Conservation (phyloP, 1,140 invertebrate species). For the Saccostrea echinata region DNA sequence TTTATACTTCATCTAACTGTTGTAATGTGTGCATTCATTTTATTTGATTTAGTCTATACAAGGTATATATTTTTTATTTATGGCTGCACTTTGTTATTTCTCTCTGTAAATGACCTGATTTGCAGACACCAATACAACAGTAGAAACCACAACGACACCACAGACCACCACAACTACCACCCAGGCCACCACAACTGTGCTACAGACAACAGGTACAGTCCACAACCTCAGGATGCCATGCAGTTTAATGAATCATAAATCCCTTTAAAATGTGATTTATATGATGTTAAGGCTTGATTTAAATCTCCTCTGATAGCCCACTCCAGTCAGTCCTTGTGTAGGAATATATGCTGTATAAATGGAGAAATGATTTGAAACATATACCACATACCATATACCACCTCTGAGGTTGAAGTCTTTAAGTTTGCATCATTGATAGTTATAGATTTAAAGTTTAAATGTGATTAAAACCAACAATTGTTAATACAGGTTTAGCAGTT, state of each 20-base stretch:
- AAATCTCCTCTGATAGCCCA: no score
- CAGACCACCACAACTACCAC: neutral
- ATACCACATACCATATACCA: no score
- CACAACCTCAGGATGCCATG: conserved; percentile 27
- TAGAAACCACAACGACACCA: neutral
- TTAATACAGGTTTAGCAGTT: conserved; percentile 20
- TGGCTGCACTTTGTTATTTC: neutral
- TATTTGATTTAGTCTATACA: neutral
- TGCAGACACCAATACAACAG: conserved; percentile 10
- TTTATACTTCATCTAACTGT: neutral
- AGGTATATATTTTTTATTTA: neutral
- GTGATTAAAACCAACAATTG: conserved; percentile 4
- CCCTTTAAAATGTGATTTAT: no score
- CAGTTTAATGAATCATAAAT: no score
- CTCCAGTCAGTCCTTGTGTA: no score
- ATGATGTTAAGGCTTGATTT: no score
- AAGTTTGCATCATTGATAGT: no score
- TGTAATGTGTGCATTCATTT: neutral
- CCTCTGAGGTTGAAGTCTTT: no score
- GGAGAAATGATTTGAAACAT: no score
- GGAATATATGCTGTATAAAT: no score
- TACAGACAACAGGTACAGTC: conserved; percentile 21
- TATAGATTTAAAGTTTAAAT: no score
- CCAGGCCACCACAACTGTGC: neutral
- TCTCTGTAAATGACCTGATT: neutral